Conservation (phyloP, 2,113 vertebrate species). For the Scopus umbretta region DNA sequence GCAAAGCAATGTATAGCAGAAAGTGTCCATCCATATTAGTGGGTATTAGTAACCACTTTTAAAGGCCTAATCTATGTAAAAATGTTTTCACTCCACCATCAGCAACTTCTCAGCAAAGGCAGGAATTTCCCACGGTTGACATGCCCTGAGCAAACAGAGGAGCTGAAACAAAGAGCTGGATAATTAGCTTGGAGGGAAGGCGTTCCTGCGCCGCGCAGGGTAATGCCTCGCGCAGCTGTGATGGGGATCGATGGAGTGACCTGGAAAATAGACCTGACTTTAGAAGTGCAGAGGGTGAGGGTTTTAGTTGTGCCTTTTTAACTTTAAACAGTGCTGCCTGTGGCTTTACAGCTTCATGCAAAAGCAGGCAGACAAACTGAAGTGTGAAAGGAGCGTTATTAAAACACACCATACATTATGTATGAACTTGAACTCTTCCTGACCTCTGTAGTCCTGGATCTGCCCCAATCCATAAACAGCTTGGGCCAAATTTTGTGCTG, state of each 20-base stretch:
- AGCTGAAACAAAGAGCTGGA: not conserved
- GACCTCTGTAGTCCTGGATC: slow-evolving; percentile 67
- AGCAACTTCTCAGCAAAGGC: not conserved
- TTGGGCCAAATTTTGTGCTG: slow-evolving; percentile 54
- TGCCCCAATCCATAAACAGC: slow-evolving; percentile 48
- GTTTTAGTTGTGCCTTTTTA: slow-evolving; percentile 29
- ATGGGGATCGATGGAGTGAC: not conserved
- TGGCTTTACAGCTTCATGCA: slow-evolving; percentile 59
- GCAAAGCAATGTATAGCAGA: slow-evolving; percentile 13
- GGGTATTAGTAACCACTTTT: slow-evolving; percentile 47
- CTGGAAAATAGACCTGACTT: slow-evolving; percentile 44
- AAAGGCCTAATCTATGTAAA: slow-evolving; percentile 36
- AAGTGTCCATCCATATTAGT: slow-evolving; percentile 26
- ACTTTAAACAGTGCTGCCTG: slow-evolving; percentile 46
- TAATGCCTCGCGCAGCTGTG: not conserved
- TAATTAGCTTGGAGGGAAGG: not conserved
- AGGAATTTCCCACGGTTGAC: slow-evolving; percentile 38
- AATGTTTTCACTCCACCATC: not conserved
- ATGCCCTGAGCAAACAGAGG: not conserved
- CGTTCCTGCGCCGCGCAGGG: not conserved
- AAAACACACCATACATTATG: slow-evolving; percentile 65
- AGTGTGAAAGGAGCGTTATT: slow-evolving; percentile 67
- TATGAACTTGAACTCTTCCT: slow-evolving; percentile 68
- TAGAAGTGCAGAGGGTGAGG: slow-evolving; percentile 11
- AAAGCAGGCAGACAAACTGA: slow-evolving; percentile 42